phyloP scores from a whole-genome alignment of 2,113 vertebrate species.

The Epinephelus fuscoguttatus region DNA sequence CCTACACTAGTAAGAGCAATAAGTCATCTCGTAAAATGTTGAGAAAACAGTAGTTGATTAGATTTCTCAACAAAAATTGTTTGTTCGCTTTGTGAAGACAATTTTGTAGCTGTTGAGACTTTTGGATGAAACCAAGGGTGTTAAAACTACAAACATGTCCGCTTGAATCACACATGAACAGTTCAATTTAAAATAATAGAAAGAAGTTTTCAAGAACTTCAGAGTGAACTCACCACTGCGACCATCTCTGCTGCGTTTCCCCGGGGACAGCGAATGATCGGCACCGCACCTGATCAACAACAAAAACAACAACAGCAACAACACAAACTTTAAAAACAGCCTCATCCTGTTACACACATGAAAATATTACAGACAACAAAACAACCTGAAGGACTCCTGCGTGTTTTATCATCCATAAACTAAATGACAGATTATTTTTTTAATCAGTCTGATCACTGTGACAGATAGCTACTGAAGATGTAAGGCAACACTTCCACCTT shows the following conservation, averaged over 20 bases:
- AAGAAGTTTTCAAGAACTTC: background rate
- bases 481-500: constrained; percentile 41
- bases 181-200: no score
- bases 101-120: background rate
- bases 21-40: no score
- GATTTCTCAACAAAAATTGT: no score
- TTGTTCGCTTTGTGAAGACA: no score
- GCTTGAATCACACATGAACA: background rate
- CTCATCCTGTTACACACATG: background rate
- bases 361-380: background rate
- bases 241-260: constrained; percentile 99
- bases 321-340: background rate
- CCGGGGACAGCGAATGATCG: constrained; percentile 96
- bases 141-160: constrained; percentile 5
- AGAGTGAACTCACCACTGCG: constrained; percentile 90
- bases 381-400: background rate
- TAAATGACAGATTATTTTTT: no score
- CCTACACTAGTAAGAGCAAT: no score
- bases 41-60: no score
- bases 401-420: no score
- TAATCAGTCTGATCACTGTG: background rate
- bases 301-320: constrained; percentile 39
- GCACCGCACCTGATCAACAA: constrained; percentile 91
- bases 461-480: background rate
- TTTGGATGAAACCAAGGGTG: background rate